Conservation (phyloP, 2,797 vertebrate genomes). For the Rhinophrynus dorsalis region DNA sequence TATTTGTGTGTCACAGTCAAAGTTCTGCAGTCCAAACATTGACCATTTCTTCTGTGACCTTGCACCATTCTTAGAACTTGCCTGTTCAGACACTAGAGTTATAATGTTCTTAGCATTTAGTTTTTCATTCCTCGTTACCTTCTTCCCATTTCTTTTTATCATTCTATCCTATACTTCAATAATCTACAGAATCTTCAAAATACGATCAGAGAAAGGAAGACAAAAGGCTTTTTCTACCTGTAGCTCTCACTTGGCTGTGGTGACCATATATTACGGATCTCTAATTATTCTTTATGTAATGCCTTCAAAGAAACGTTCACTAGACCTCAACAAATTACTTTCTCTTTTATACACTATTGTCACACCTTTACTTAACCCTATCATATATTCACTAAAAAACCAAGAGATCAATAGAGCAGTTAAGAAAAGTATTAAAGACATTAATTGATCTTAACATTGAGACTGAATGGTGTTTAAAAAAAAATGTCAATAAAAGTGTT, state of each 20-base stretch:
- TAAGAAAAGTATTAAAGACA: background rate
- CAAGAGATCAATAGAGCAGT: background rate
- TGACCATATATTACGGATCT: constrained; percentile 61
- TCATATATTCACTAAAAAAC: constrained; percentile 22
- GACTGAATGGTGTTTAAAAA: too few species aligned
- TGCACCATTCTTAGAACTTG: constrained; percentile 34
- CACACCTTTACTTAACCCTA: constrained; percentile 13
- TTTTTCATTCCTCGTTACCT: constrained; percentile 20
- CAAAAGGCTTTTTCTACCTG: constrained; percentile 61
- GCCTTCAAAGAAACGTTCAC: constrained; percentile 50
- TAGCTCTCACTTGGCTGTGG: constrained; percentile 59
- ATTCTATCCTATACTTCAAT: background rate
- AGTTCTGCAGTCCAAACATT: constrained; percentile 16
- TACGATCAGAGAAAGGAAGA: background rate
- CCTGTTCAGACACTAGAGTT: constrained; percentile 24
- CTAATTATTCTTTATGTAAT: constrained; percentile 64
- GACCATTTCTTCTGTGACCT: constrained; percentile 48
- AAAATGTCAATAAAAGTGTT: too few species aligned
- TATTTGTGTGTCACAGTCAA: constrained; percentile 17
- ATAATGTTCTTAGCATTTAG: constrained; percentile 9
- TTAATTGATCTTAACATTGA: too few species aligned
- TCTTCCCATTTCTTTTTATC: constrained; percentile 26
- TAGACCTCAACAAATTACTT: constrained; percentile 4
- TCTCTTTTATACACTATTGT: constrained; percentile 17
- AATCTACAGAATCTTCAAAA: background rate